Evolutionary conservation across 2,888 invertebrate species (phyloP), one percentile per base, ranked within the genome.

Genomic region (Drosophila meridiana): DNA sequence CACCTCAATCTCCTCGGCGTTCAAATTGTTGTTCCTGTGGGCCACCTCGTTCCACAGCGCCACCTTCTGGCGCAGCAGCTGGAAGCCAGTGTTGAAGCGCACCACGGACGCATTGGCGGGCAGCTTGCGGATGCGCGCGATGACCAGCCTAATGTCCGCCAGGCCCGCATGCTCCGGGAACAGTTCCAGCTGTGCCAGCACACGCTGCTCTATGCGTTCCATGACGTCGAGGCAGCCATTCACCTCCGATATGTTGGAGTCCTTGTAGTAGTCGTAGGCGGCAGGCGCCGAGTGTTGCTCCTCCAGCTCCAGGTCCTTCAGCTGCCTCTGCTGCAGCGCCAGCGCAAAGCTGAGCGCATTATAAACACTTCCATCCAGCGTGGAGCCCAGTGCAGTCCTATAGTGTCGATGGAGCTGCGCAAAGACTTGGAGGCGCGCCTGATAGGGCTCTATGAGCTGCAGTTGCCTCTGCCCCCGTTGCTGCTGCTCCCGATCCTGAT

Each of bases 31-130:
- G 7, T 96, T 96, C 78, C 95, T 95, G 87, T 98, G 97, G 0
- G 99, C 98, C 81, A 97, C 97, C 84, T 96, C 96, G 92, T 99
- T 98, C 99, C 99, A 99, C 87, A 98, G 97, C 77, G 98, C 95
- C 59, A 97, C 94, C 87, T 97, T 97, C 73, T 96, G 96, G 2
- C 99, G 94, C 2, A 99, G 93, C 56, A 98, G 94, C 93, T 99
- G 99, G 61, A 99, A 94, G 0, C 99, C 99, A 0, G 97, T 96
- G 2, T 98, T 95, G 90, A 98, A 98, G 78, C 98, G 96, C 69
- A 98, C 96, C 4, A 99, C 94, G 0, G 99, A 96, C 75, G 97
- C 96, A 0, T 96, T 96, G 0, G 98, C 94, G 0, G 97, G 94
- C 92, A 99, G 95, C 71, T 96, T 93, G 9, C 95, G 94, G 4